Evolutionary conservation across 2,888 invertebrate species (phyloP).

Genomic region (Amphipoea lucens): DNA sequence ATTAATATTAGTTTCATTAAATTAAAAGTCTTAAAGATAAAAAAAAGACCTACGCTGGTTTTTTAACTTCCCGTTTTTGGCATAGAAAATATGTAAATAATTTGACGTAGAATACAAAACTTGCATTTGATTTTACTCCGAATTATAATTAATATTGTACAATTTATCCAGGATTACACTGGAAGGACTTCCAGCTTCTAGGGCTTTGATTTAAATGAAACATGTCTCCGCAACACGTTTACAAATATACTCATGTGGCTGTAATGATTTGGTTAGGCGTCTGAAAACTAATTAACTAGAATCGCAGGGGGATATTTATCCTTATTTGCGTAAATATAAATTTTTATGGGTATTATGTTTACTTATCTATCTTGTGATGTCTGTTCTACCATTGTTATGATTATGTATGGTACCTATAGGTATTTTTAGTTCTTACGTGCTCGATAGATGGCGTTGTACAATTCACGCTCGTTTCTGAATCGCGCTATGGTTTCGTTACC

Average conservation of each 20-base stretch:
- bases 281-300: neutral
- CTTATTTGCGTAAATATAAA: neutral
- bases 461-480: constrained; percentile 16
- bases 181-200: no score
- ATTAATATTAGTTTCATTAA: no score
- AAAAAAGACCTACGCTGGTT: no score
- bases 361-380: neutral
- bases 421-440: neutral
- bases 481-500: constrained; percentile 48
- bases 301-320: neutral
- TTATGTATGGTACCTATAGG: neutral
- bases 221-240: neutral
- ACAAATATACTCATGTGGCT: neutral
- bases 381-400: neutral
- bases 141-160: neutral
- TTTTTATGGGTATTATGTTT: neutral
- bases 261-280: constrained; percentile 11
- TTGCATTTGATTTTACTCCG: neutral
- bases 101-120: no score
- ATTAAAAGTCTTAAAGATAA: no score
- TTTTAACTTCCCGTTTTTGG: no score
- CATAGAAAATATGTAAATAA: no score
- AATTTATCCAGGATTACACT: no score
- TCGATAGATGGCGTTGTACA: constrained; percentile 53
- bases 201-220: neutral